Evolutionary conservation across 2,888 invertebrate genomes (phyloP).

Genomic region (Pantelozetes paolii): DNA sequence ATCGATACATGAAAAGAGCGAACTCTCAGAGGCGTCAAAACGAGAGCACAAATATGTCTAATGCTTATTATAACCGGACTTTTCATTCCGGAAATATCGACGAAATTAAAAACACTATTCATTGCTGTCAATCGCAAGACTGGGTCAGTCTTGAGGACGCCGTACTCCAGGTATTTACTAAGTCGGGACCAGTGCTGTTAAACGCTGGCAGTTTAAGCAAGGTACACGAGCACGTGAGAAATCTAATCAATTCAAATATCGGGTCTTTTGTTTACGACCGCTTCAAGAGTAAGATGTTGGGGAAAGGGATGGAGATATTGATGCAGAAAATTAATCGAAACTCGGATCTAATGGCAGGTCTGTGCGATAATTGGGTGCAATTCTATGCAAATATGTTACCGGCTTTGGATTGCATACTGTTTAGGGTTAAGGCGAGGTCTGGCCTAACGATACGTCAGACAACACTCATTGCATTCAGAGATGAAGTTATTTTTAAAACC

Average conservation of each 20-base stretch:
- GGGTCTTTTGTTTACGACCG: slow-evolving; percentile 39
- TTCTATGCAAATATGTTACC: slow-evolving; percentile 36
- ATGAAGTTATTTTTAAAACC: slow-evolving; percentile 36
- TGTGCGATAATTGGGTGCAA: slow-evolving; percentile 13
- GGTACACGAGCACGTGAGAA: slow-evolving; percentile 33
- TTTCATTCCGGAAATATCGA: background rate
- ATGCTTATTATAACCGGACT: background rate
- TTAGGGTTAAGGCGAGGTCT: slow-evolving; percentile 27
- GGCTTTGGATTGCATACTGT: slow-evolving; percentile 36
- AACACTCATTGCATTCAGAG: slow-evolving; percentile 38
- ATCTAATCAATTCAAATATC: slow-evolving; percentile 38
- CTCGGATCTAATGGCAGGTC: background rate
- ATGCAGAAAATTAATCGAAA: slow-evolving; percentile 15
- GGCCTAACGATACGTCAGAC: slow-evolving; percentile 37
- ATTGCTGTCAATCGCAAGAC: background rate
- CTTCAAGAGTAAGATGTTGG: slow-evolving; percentile 38
- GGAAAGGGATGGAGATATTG: slow-evolving; percentile 30
- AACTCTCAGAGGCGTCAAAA: background rate
- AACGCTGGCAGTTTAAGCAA: background rate
- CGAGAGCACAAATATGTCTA: background rate
- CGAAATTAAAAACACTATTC: background rate
- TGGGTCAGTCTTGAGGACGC: slow-evolving; percentile 25
- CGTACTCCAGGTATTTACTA: slow-evolving; percentile 31
- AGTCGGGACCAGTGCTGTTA: slow-evolving; percentile 2
- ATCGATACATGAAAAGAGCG: background rate